Evolutionary conservation across 2,888 invertebrate species (phyloP).

Genomic region (Sialis fuliginosa): DNA sequence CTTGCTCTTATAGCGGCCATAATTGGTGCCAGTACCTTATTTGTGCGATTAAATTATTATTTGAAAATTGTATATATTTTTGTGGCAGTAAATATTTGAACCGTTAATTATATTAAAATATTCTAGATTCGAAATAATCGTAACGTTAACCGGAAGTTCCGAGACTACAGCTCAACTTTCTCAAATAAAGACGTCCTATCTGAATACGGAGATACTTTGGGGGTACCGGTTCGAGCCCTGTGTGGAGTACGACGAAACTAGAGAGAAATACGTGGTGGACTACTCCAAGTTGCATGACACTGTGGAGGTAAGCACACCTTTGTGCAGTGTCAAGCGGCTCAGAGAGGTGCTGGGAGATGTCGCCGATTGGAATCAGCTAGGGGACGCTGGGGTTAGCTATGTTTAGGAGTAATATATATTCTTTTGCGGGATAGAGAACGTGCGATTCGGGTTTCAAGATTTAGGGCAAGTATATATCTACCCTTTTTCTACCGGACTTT

Average conservation of each 20-base stretch:
- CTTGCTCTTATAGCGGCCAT: no score
- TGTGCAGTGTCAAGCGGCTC: conserved; percentile 74
- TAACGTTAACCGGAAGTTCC: conserved; percentile 65
- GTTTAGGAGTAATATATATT: no score
- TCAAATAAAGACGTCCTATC: conserved; percentile 57
- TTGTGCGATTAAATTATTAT: no score
- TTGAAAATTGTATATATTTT: no score
- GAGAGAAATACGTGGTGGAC: conserved; percentile 40
- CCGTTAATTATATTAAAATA: conserved; percentile 3
- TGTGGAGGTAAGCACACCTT: conserved; percentile 52
- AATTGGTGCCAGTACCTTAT: no score
- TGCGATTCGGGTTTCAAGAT: no score
- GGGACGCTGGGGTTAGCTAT: no score
- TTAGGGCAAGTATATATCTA: no score
- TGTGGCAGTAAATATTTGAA: no score
- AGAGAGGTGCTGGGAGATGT: conserved; percentile 34
- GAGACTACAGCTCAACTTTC: conserved; percentile 58
- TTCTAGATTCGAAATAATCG: conserved; percentile 61
- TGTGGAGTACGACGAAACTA: conserved; percentile 33
- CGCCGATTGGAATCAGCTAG: background rate
- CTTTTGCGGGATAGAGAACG: no score
- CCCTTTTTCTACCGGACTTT: no score
- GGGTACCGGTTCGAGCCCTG: conserved; percentile 52
- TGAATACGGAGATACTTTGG: conserved; percentile 69
- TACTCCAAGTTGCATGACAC: conserved; percentile 43